Conservation (phyloP, 2,113 vertebrate genomes). For the Oenanthe melanoleuca region DNA sequence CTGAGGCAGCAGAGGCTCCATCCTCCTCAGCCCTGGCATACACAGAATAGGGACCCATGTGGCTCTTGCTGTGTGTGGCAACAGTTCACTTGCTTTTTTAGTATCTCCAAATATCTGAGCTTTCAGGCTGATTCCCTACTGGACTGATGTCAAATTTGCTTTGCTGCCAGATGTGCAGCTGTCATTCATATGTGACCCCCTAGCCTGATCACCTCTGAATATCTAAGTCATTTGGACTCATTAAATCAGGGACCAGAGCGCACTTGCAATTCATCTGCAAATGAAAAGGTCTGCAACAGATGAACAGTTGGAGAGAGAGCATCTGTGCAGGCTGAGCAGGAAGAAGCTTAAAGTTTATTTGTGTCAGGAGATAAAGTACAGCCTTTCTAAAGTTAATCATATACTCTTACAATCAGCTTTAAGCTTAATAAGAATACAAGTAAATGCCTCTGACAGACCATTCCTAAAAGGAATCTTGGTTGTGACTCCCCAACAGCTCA, state of each 20-base stretch:
- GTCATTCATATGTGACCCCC: neutral
- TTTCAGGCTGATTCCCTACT: neutral
- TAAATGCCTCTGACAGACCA: neutral
- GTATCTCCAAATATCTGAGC: neutral
- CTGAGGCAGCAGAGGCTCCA: neutral
- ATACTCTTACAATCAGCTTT: neutral
- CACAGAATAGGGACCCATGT: fast-evolving
- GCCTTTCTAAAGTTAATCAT: neutral
- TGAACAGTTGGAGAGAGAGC: neutral
- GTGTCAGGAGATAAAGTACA: neutral
- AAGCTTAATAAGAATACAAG: neutral
- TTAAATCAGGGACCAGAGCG: neutral
- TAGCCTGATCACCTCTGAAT: neutral
- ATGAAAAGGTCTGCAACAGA: neutral
- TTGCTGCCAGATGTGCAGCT: neutral
- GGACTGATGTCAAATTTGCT: neutral
- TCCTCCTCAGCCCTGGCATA: neutral
- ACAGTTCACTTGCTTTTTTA: neutral
- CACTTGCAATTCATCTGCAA: neutral
- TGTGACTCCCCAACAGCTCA: neutral
- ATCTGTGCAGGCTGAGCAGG: neutral
- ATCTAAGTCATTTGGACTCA: neutral
- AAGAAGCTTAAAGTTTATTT: neutral
- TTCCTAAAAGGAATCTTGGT: neutral
- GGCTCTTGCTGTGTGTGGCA: neutral